These are phyloP conservation scores for Lymantria monacha DNA, from an alignment of 2,888 invertebrate species.

Conservation along the genomic window DNA sequence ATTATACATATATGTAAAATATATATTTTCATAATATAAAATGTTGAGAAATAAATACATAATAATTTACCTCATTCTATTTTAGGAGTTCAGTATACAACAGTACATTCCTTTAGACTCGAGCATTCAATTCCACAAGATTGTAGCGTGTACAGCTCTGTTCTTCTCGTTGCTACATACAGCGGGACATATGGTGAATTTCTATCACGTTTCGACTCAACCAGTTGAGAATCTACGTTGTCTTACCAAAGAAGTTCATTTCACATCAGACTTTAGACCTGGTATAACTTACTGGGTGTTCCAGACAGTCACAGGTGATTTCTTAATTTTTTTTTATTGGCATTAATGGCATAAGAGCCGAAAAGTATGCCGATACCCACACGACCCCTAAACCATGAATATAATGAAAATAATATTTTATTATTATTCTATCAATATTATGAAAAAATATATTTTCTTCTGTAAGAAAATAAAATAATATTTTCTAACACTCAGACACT, in stretches of 20 bases:
- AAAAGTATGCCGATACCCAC: too few species aligned
- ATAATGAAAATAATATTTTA: too few species aligned
- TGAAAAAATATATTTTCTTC: too few species aligned
- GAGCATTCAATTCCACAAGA: conserved; percentile 98
- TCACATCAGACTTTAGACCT: conserved; percentile 96
- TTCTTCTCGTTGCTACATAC: conserved; percentile 97
- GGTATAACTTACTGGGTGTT: conserved; percentile 98
- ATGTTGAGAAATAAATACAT: too few species aligned
- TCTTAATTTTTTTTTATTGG: not conserved
- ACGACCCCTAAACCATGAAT: too few species aligned
- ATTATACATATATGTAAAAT: too few species aligned
- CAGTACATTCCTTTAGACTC: conserved; percentile 97
- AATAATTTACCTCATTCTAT: not conserved
- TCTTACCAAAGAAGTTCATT: conserved; percentile 95
- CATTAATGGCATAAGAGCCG: too few species aligned
- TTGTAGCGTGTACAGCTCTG: conserved; percentile 96
- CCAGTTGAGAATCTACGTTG: conserved; percentile 95
- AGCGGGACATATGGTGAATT: conserved; percentile 97
- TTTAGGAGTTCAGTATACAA: conserved; percentile 92
- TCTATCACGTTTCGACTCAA: conserved; percentile 98
- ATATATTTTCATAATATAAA: too few species aligned
- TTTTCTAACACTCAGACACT: too few species aligned
- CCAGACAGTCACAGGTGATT: conserved; percentile 93
- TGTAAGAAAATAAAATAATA: too few species aligned
- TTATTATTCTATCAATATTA: too few species aligned